Conservation (phyloP, 2,888 invertebrate species). For the Thera obeliscata region DNA sequence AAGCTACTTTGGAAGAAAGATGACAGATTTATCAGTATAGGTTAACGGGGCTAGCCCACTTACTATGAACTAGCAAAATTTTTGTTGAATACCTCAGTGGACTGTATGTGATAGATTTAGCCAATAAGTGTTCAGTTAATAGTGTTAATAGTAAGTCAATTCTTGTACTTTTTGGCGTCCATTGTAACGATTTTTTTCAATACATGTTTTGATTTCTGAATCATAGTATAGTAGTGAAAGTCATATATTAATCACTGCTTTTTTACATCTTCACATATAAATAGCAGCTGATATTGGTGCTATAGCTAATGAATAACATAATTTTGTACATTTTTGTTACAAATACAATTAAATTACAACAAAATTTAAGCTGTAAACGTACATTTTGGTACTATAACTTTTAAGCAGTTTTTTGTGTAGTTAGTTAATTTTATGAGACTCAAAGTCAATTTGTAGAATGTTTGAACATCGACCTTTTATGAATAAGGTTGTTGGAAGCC, state of each 20-base stretch:
- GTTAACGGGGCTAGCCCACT: slow-evolving; percentile 52
- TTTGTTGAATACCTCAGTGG: slow-evolving; percentile 81
- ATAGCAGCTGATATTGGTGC: slow-evolving; percentile 81
- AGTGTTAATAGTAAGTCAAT: slow-evolving; percentile 74
- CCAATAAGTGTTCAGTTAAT: slow-evolving; percentile 83
- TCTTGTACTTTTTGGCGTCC: slow-evolving; percentile 76
- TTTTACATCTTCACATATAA: slow-evolving; percentile 61
- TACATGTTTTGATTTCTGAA: slow-evolving; percentile 27
- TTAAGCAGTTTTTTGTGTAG: slow-evolving; percentile 53
- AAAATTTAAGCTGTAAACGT: slow-evolving; percentile 13
- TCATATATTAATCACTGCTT: slow-evolving; percentile 55
- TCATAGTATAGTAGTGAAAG: slow-evolving; percentile 43
- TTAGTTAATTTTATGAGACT: slow-evolving; percentile 70
- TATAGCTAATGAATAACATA: slow-evolving; percentile 59
- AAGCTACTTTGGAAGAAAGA: slow-evolving; percentile 58
- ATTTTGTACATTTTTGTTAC: slow-evolving; percentile 28
- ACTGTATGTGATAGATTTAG: slow-evolving; percentile 83
- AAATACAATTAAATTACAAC: slow-evolving; percentile 18
- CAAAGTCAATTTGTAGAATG: slow-evolving; percentile 66
- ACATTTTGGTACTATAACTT: slow-evolving; percentile 33
- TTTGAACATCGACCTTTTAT: slow-evolving; percentile 61
- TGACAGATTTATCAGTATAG: slow-evolving; percentile 63
- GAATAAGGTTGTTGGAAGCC: slow-evolving; percentile 62
- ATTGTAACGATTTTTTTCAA: slow-evolving; percentile 46
- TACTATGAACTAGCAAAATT: slow-evolving; percentile 52